phyloP scores from a whole-genome alignment of 2,113 vertebrate species.

The Phylloscopus trochilus region DNA sequence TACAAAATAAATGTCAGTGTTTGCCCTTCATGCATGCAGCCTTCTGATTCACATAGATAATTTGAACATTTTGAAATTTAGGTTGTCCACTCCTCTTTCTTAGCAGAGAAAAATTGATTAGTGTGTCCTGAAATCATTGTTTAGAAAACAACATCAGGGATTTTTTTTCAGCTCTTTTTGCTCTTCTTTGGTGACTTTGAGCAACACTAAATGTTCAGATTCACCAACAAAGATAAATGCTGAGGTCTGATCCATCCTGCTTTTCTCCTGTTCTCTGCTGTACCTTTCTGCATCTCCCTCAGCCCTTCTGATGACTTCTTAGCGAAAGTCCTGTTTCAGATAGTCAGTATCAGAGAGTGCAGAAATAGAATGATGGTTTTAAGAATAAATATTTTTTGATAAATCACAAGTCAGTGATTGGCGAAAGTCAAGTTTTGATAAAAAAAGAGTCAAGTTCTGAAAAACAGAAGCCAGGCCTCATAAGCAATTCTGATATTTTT shows the following conservation, averaged over 20 bases:
- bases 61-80: background rate
- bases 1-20: conserved; percentile 27
- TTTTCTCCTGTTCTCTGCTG: background rate
- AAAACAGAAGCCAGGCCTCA: background rate
- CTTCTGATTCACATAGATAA: background rate
- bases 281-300: background rate
- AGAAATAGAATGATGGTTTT: background rate
- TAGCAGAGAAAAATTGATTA: background rate
- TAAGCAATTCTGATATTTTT: background rate
- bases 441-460: background rate
- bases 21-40: background rate
- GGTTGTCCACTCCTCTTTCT: background rate
- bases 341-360: background rate
- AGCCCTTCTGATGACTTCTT: background rate
- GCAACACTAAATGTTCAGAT: background rate
- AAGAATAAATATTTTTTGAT: background rate
- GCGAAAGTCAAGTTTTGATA: background rate
- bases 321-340: background rate
- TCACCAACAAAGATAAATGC: background rate
- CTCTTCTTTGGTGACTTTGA: background rate
- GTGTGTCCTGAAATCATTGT: background rate
- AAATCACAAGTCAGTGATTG: background rate
- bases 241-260: background rate
- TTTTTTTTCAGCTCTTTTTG: background rate
- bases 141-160: background rate